phyloP scores from a whole-genome alignment of 2,113 vertebrate genomes.

The Crotalus viridis region DNA sequence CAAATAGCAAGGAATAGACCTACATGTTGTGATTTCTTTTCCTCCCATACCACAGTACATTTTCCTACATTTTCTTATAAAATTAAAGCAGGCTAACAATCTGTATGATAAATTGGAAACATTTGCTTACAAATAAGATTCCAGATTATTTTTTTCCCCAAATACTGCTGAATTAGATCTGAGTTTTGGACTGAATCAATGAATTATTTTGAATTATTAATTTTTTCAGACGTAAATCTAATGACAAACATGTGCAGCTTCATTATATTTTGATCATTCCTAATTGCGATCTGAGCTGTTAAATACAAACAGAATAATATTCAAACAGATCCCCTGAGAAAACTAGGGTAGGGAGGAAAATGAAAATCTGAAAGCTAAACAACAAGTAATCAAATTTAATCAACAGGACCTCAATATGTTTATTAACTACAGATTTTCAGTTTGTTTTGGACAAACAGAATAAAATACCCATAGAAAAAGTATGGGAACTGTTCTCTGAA shows the following conservation, averaged over 20 bases:
- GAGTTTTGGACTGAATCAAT: neutral
- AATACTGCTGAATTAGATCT: neutral
- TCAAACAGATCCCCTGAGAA: neutral
- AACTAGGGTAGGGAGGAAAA: neutral
- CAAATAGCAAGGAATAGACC: neutral
- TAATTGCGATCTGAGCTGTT: neutral
- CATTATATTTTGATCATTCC: no score
- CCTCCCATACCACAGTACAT: neutral
- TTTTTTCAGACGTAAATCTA: neutral
- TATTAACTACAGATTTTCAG: no score
- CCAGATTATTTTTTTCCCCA: neutral
- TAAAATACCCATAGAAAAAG: neutral
- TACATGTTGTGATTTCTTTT: neutral
- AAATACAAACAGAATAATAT: neutral
- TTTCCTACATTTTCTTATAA: neutral
- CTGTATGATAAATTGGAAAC: neutral
- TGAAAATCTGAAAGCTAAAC: neutral
- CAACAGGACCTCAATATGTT: neutral
- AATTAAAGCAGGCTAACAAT: neutral
- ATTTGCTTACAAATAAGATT: neutral
- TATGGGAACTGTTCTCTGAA: neutral
- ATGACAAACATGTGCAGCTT: neutral
- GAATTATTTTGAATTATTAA: neutral
- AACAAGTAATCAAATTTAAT: neutral
- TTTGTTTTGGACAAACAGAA: neutral